Conservation (phyloP, 2,797 vertebrate genomes). For the Lepus oiostolus region DNA sequence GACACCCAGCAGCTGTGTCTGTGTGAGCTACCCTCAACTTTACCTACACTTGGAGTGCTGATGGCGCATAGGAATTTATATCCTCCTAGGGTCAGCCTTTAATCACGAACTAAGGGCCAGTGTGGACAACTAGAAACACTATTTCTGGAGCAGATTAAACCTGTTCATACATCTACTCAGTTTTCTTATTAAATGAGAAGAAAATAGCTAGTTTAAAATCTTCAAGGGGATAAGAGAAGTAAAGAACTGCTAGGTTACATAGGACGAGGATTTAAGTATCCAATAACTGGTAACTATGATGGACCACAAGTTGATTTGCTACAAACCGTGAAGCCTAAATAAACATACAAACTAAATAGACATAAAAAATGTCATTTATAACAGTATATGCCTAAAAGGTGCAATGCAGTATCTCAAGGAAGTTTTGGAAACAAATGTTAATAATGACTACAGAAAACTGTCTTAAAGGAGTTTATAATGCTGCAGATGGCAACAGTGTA, state of each 20-base stretch:
- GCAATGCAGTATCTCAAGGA: neutral
- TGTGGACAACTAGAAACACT: no score
- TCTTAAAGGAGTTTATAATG: neutral
- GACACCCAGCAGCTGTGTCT: no score
- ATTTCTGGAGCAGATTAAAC: no score
- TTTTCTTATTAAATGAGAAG: neutral
- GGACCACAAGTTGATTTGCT: neutral
- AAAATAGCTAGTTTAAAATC: constrained; percentile 10
- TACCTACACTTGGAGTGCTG: no score
- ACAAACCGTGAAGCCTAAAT: neutral
- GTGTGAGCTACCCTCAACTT: no score
- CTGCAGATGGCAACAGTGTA: constrained; percentile 11
- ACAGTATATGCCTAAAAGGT: constrained; percentile 21
- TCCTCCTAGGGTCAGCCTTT: no score
- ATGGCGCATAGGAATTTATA: no score
- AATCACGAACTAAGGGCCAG: no score
- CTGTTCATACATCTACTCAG: no score
- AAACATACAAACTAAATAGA: constrained; percentile 27
- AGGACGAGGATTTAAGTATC: neutral
- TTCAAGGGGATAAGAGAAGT: neutral
- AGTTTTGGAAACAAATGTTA: constrained; percentile 37
- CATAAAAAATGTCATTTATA: neutral
- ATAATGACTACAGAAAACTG: neutral
- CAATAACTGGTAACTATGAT: neutral
- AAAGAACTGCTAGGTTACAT: neutral